Percentiles rank a stretch among this genome's conserved stretches.
Conservation (phyloP, 2,113 vertebrate genomes). For the Hyaena hyaena region DNA sequence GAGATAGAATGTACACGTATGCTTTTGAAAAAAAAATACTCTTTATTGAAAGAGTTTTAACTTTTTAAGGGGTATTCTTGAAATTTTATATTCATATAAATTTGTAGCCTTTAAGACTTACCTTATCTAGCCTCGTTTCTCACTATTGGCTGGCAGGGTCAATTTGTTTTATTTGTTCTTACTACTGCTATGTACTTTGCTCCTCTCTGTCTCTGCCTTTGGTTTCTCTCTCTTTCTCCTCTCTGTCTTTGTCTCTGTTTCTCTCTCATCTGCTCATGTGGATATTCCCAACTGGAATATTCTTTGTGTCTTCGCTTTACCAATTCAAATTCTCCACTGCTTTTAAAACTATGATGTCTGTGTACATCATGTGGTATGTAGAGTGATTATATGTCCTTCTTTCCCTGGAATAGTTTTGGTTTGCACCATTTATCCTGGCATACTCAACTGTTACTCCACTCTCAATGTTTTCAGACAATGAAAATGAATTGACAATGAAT, state of each 20-base stretch:
- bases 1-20: neutral
- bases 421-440: neutral
- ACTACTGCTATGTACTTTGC: fast-evolving
- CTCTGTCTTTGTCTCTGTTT: neutral
- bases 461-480: neutral
- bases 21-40: neutral
- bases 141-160: neutral
- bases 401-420: neutral
- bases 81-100: neutral
- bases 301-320: neutral
- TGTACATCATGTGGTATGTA: too few relatives aligned
- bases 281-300: neutral
- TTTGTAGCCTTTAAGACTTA: neutral
- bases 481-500: neutral
- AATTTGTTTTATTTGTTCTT: neutral
- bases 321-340: neutral
- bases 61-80: neutral
- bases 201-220: neutral
- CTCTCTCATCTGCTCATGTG: neutral
- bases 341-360: neutral
- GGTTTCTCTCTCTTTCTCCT: neutral
- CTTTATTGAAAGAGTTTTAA: neutral
- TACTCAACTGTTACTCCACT: neutral
- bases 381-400: neutral
- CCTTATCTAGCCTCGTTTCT: neutral